Percentiles rank a stretch among this genome's conserved stretches.
Conservation (phyloP, 2,113 vertebrate genomes). For the Halcyon malimbica region DNA sequence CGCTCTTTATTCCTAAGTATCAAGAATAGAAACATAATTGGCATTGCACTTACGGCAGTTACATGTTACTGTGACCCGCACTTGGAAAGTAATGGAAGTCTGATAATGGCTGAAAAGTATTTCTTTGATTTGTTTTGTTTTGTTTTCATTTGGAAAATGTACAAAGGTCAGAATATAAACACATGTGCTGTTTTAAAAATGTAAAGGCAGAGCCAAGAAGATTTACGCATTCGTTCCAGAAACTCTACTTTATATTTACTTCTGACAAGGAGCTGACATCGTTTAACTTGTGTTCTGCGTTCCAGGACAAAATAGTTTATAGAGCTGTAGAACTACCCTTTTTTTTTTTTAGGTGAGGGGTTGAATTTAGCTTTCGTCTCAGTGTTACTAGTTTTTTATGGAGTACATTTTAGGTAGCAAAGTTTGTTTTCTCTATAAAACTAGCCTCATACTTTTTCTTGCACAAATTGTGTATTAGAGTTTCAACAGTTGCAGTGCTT, state of each 20-base stretch:
- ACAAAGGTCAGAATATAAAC: constrained; percentile 63
- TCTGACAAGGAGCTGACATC: constrained; percentile 57
- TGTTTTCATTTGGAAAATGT: constrained; percentile 14
- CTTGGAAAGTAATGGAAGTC: neutral
- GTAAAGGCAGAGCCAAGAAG: constrained; percentile 57
- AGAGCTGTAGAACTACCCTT: neutral
- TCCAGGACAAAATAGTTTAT: constrained; percentile 59
- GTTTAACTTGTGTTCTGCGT: constrained; percentile 63
- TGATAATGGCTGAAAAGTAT: constrained; percentile 40
- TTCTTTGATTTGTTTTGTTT: neutral
- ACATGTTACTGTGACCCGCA: neutral
- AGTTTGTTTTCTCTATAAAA: neutral
- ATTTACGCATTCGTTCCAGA: constrained; percentile 39
- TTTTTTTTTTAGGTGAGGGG: neutral
- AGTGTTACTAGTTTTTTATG: neutral
- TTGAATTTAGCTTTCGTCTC: neutral
- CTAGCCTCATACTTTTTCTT: neutral
- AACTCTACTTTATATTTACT: constrained; percentile 39
- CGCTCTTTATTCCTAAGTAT: neutral
- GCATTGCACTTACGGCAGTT: constrained; percentile 25
- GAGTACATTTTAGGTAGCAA: neutral
- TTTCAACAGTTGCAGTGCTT: neutral
- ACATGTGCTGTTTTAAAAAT: constrained; percentile 16
- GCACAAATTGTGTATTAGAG: neutral
- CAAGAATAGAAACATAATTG: constrained; percentile 58